Evolutionary conservation across 2,888 invertebrate genomes (phyloP).

Genomic region (Luperina nickerlii): DNA sequence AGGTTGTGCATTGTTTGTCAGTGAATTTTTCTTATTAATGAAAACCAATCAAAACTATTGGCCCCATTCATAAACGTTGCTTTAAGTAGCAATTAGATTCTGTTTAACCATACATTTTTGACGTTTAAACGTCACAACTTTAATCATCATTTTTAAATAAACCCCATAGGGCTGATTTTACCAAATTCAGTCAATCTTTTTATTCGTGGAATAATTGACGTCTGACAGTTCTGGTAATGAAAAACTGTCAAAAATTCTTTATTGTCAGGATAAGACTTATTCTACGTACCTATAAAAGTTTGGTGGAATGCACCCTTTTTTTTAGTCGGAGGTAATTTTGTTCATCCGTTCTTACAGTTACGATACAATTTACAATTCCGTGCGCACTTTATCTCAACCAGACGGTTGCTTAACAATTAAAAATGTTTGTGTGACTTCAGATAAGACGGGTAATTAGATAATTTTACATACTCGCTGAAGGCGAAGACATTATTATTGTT

Average conservation of each 20-base stretch:
- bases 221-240: too few species aligned
- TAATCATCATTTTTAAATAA: too few species aligned
- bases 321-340: background rate
- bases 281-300: too few species aligned
- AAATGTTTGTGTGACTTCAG: conserved; percentile 61
- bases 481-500: conserved; percentile 43
- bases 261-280: too few species aligned
- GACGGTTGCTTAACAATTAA: conserved; percentile 47
- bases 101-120: too few species aligned
- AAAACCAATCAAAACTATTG: background rate
- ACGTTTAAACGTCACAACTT: too few species aligned
- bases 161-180: too few species aligned
- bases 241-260: too few species aligned
- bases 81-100: too few species aligned
- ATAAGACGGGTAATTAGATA: conserved; percentile 62
- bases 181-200: too few species aligned
- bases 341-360: conserved; percentile 7
- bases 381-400: conserved; percentile 47
- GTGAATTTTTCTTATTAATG: background rate
- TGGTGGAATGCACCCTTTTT: too few species aligned
- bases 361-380: background rate
- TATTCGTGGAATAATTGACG: too few species aligned
- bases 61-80: background rate
- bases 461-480: conserved; percentile 50
- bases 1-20: background rate